phyloP scores from a whole-genome alignment of 2,113 vertebrate species.

The Thalassarche chlororhynchos region DNA sequence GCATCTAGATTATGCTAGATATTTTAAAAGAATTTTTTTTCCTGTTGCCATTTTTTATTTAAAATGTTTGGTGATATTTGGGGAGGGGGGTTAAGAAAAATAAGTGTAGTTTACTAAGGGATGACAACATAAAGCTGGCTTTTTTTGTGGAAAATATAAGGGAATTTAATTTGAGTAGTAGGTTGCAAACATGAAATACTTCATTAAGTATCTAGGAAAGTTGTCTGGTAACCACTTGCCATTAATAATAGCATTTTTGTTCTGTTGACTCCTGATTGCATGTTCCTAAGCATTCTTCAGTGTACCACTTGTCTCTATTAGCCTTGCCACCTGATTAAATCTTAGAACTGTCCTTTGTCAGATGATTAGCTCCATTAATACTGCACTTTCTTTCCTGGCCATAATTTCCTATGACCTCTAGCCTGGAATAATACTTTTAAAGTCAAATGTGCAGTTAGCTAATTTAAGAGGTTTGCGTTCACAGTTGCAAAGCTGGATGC shows the following conservation, averaged over 20 bases:
- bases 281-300: constrained; percentile 2
- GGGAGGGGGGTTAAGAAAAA: neutral
- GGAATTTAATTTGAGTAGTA: neutral
- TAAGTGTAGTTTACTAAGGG: neutral
- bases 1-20: neutral
- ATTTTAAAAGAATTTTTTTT: neutral
- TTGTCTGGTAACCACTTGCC: constrained; percentile 3
- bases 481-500: neutral
- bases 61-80: neutral
- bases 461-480: neutral
- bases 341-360: constrained; percentile 14
- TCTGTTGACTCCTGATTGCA: constrained; percentile 31
- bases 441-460: neutral
- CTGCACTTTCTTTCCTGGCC: neutral
- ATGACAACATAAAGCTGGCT: neutral
- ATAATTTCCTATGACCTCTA: constrained; percentile 33
- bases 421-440: neutral
- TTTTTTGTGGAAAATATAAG: neutral
- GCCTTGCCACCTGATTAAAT: constrained; percentile 51
- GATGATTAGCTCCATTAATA: constrained; percentile 46
- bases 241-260: constrained; percentile 15
- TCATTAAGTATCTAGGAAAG: neutral
- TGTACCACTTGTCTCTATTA: constrained; percentile 40
- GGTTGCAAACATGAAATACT: neutral
- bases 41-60: neutral